Conservation (phyloP, 2,797 vertebrate genomes). For the Acestrorhynchus altus region DNA sequence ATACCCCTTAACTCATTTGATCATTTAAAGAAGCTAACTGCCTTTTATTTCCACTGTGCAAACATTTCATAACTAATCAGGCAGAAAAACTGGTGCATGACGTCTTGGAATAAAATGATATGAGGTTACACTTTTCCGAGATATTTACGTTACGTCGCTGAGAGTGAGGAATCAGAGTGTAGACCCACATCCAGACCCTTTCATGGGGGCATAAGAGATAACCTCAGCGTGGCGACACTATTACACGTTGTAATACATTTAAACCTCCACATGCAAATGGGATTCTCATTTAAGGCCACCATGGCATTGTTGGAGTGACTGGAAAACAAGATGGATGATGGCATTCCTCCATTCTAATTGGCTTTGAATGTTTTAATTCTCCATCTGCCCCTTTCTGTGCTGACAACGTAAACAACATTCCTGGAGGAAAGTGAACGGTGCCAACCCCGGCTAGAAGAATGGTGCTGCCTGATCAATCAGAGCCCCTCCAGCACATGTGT, state of each 20-base stretch:
- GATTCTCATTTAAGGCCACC: conserved; percentile 50
- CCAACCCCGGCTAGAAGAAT: conserved; percentile 55
- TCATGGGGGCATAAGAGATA: neutral
- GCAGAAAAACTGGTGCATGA: no score
- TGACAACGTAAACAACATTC: conserved; percentile 70
- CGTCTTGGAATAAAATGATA: no score
- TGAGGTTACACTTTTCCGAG: no score
- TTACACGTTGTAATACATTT: conserved; percentile 53
- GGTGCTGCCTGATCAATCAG: conserved; percentile 62
- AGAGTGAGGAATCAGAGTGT: neutral
- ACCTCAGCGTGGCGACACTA: conserved; percentile 36
- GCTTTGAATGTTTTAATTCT: conserved; percentile 68
- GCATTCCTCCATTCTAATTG: conserved; percentile 62
- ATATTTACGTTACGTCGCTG: neutral
- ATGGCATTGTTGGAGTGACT: conserved; percentile 55
- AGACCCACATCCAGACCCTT: neutral
- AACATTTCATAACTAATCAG: neutral
- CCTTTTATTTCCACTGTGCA: no score
- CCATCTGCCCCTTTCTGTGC: conserved; percentile 66
- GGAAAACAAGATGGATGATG: conserved; percentile 67
- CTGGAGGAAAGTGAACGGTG: conserved; percentile 55
- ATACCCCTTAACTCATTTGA: no score
- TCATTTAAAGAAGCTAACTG: no score
- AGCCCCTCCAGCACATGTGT: conserved; percentile 62
- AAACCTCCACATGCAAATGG: conserved; percentile 49